Evolutionary conservation across 2,113 vertebrate genomes (phyloP).

Genomic region (Nestor notabilis): DNA sequence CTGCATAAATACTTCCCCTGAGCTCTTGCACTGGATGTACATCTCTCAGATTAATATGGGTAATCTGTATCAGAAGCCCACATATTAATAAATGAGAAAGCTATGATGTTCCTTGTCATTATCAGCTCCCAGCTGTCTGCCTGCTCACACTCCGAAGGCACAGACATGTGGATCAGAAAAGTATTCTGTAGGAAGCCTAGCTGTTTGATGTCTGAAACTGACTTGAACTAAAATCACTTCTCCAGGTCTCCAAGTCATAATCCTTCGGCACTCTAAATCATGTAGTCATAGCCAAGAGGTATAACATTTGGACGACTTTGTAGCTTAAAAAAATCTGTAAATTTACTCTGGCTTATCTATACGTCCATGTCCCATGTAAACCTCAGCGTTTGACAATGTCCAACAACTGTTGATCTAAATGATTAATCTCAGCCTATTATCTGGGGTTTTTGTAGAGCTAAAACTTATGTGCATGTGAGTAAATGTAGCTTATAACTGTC

Average conservation of each 20-base stretch:
- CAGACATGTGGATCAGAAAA: neutral
- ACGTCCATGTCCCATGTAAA: fast-evolving
- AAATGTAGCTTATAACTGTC: neutral
- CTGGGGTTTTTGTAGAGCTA: neutral
- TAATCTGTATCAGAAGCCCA: neutral
- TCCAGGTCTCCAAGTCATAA: neutral
- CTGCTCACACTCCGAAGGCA: neutral
- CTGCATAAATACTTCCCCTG: neutral
- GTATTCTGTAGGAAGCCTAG: neutral
- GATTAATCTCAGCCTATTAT: neutral
- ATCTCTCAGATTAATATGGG: neutral
- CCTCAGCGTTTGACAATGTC: neutral
- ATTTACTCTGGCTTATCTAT: neutral
- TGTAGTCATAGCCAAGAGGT: neutral
- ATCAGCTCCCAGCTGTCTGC: neutral
- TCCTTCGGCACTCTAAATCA: neutral
- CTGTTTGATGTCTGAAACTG: neutral
- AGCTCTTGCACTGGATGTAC: neutral
- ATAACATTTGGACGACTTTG: neutral
- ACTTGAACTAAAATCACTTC: neutral
- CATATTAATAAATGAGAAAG: neutral
- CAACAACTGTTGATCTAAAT: neutral
- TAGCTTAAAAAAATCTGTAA: neutral
- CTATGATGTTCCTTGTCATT: neutral
- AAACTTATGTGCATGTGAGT: neutral